A percentile compares a stretch with the other conserved stretches of the same genome.
phyloP scores from a whole-genome alignment of 1,140 invertebrate genomes.

The Teleopsis dalmanni region DNA sequence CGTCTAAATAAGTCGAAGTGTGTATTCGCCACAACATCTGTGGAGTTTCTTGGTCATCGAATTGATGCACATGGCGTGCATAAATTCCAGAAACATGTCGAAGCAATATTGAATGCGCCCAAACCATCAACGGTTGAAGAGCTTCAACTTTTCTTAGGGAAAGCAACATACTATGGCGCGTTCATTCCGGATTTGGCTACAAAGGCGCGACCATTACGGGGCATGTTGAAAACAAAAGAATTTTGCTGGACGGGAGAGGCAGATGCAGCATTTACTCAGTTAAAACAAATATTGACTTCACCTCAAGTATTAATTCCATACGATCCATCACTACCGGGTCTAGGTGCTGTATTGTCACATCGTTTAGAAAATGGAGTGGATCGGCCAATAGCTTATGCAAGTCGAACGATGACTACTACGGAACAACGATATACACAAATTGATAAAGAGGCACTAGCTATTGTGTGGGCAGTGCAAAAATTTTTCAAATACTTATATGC shows the following conservation, averaged over 20 bases:
- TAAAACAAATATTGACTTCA: slow-evolving; percentile 4
- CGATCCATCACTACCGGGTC: slow-evolving; percentile 1
- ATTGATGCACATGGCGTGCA: slow-evolving; percentile 1
- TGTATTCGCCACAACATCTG: not conserved
- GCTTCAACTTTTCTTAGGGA: slow-evolving; percentile 1
- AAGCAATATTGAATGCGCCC: not conserved
- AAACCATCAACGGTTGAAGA: not conserved
- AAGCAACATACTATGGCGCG: not conserved
- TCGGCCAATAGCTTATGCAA: slow-evolving; percentile 2
- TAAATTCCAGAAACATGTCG: slow-evolving; percentile 1
- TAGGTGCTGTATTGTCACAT: slow-evolving; percentile 4
- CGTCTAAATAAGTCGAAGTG: slow-evolving; percentile 4
- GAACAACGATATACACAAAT: slow-evolving; percentile 46
- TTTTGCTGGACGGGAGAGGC: not conserved
- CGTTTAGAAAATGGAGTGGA: not conserved
- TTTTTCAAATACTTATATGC: slow-evolving; percentile 46
- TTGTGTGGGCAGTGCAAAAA: slow-evolving; percentile 39
- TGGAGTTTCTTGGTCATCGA: not conserved
- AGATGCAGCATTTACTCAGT: not conserved
- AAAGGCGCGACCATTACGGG: not conserved
- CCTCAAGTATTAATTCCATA: slow-evolving; percentile 6
- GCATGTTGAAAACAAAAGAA: not conserved
- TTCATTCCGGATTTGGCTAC: slow-evolving; percentile 5
- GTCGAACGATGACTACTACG: slow-evolving; percentile 28
- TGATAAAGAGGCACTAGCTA: slow-evolving; percentile 45